phyloP scores from a whole-genome alignment of 1,140 invertebrate genomes.

The Drosophila teissieri region DNA sequence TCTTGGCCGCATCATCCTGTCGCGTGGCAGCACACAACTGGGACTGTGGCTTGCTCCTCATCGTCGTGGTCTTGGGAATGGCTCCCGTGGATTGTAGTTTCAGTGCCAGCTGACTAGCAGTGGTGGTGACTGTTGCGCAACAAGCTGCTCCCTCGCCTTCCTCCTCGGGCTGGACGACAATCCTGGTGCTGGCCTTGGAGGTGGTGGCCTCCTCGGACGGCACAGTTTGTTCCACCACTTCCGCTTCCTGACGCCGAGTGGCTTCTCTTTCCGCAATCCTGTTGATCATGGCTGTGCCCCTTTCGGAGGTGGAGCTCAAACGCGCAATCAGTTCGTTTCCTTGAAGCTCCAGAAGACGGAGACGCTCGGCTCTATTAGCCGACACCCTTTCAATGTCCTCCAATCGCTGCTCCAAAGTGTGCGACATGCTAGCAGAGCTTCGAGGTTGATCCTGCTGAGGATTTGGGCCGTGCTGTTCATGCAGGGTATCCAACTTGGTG shows the following conservation, averaged over 20 bases:
- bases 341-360: slow-evolving; percentile 89
- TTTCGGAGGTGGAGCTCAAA: slow-evolving; percentile 85
- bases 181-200: slow-evolving; percentile 53
- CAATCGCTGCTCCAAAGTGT: slow-evolving; percentile 79
- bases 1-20: slow-evolving; percentile 59
- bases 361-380: slow-evolving; percentile 86
- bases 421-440: slow-evolving; percentile 40
- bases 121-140: slow-evolving; percentile 70
- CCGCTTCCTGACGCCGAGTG: slow-evolving; percentile 64
- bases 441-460: slow-evolving; percentile 6
- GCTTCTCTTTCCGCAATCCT: slow-evolving; percentile 71
- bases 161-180: slow-evolving; percentile 46
- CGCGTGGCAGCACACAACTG: slow-evolving; percentile 63
- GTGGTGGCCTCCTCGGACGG: slow-evolving; percentile 43
- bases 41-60: slow-evolving; percentile 34
- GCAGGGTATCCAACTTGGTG: slow-evolving; percentile 52
- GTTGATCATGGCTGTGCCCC: slow-evolving; percentile 84
- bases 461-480: slow-evolving; percentile 47
- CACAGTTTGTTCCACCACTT: slow-evolving; percentile 53
- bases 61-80: slow-evolving; percentile 56
- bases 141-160: slow-evolving; percentile 47
- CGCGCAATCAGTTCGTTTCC: slow-evolving; percentile 88
- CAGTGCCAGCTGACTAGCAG: slow-evolving; percentile 59
- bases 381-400: slow-evolving; percentile 85
- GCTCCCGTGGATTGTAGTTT: slow-evolving; percentile 64